phyloP scores from a whole-genome alignment of 2,888 invertebrate species.

The Harpalus rufipes region DNA sequence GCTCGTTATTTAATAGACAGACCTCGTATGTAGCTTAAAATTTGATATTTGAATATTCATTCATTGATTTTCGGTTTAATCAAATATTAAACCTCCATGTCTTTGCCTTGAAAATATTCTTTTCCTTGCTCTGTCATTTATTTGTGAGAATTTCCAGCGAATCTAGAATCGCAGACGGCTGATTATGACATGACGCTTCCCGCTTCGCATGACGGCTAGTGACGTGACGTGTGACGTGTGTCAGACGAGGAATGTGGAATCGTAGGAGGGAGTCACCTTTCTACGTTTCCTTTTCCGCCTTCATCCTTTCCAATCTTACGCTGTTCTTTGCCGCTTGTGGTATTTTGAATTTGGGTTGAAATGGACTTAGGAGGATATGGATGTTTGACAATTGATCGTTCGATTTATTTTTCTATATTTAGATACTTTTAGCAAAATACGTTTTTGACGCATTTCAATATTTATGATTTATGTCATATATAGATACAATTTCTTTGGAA shows the following conservation, averaged over 20 bases:
- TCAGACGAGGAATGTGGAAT: slow-evolving; percentile 23
- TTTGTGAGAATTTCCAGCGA: not conserved
- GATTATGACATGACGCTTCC: slow-evolving; percentile 27
- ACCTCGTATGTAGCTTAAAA: no score
- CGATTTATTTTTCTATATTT: not conserved
- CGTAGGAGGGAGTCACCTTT: not conserved
- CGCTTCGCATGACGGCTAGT: not conserved
- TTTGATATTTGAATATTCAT: no score
- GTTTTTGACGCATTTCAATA: not conserved
- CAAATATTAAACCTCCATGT: no score
- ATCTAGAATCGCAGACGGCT: slow-evolving; percentile 4
- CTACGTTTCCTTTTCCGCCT: slow-evolving; percentile 14
- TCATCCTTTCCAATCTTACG: not conserved
- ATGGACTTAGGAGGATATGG: slow-evolving; percentile 36
- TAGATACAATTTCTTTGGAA: not conserved
- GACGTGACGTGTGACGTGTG: slow-evolving; percentile 33
- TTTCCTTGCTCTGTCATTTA: not conserved
- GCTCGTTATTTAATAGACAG: no score
- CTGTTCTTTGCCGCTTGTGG: slow-evolving; percentile 6
- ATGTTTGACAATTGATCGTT: slow-evolving; percentile 18
- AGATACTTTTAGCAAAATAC: not conserved
- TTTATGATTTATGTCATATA: not conserved
- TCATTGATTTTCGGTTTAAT: no score
- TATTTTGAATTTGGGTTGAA: slow-evolving; percentile 14
- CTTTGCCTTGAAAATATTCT: no score